A percentile compares a stretch with the other conserved stretches of the same genome.
phyloP scores from a whole-genome alignment of 2,888 invertebrate species.

The Smittia aterrima region DNA sequence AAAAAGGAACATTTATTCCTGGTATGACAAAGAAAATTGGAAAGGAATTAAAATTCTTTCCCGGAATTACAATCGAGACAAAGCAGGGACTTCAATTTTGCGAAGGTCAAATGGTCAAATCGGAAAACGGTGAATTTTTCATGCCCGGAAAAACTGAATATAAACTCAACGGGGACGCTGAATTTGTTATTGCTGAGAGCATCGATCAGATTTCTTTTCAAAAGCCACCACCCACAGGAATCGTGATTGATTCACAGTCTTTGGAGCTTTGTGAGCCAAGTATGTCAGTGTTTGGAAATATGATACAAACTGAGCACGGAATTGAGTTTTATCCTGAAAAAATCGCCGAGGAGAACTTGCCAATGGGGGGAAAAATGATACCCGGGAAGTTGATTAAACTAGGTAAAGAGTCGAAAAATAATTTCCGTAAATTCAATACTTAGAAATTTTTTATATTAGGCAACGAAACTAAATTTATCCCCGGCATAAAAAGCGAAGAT shows the following conservation, averaged over 20 bases:
- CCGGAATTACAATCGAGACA: constrained; percentile 63
- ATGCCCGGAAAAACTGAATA: constrained; percentile 61
- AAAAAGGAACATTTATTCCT: constrained; percentile 59
- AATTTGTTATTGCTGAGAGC: constrained; percentile 62
- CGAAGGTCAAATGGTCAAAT: constrained; percentile 64
- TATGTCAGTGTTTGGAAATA: constrained; percentile 63
- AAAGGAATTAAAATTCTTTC: constrained; percentile 57
- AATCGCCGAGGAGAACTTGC: constrained; percentile 52
- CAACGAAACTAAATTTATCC: constrained; percentile 64
- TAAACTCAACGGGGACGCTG: constrained; percentile 56
- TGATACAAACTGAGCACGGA: constrained; percentile 63
- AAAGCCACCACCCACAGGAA: constrained; percentile 58
- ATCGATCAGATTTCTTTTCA: constrained; percentile 59
- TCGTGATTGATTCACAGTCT: constrained; percentile 61
- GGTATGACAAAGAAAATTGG: constrained; percentile 58
- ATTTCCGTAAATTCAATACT: too few relatives aligned
- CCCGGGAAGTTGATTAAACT: constrained; percentile 62
- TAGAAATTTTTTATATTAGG: constrained; percentile 55
- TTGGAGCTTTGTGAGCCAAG: constrained; percentile 57
- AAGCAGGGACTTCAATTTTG: constrained; percentile 64
- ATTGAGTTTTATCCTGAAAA: constrained; percentile 63
- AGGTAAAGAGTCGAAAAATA: background rate
- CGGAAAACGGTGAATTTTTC: constrained; percentile 60
- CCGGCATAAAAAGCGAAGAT: constrained; percentile 63
- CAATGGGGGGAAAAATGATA: constrained; percentile 62